phyloP scores from a whole-genome alignment of 1,140 invertebrate genomes.

The Pachyrhynchus sulphureomaculatus region DNA sequence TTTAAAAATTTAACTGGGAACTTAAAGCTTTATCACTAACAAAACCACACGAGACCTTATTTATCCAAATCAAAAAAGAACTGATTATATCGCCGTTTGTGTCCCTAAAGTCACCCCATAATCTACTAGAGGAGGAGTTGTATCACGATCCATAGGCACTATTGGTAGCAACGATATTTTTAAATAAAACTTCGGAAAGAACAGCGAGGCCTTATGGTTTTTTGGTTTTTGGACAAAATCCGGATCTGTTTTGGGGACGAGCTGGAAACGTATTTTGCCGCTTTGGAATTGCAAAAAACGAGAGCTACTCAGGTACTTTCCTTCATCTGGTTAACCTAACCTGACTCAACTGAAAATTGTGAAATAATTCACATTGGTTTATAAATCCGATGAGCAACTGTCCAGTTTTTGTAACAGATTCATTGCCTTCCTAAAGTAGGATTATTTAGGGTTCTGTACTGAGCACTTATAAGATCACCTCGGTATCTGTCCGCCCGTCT shows the following conservation, averaged over 20 bases:
- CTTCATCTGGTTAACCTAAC: no score
- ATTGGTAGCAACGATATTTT: constrained; percentile 58
- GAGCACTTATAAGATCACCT: no score
- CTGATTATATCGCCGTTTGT: background rate
- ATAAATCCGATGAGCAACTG: no score
- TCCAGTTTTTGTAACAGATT: no score
- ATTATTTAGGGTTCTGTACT: no score
- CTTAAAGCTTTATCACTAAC: background rate
- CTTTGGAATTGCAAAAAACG: constrained; percentile 53
- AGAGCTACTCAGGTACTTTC: constrained; percentile 14
- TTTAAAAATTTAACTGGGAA: background rate
- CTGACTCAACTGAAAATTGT: no score
- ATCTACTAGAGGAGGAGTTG: constrained; percentile 58
- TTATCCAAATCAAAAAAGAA: constrained; percentile 7
- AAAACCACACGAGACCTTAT: background rate
- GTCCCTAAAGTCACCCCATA: constrained; percentile 56
- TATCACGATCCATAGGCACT: constrained; percentile 57
- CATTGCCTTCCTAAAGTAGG: no score
- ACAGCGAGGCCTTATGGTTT: constrained; percentile 53
- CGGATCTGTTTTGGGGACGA: constrained; percentile 51
- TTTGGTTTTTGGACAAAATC: constrained; percentile 55
- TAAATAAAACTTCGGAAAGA: constrained; percentile 57
- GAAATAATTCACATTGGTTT: no score
- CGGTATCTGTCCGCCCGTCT: no score
- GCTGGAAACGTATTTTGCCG: constrained; percentile 55